These are phyloP conservation scores for Drosophila paranaensis DNA, from an alignment of 2,888 invertebrate species.

Conservation along the genomic window DNA sequence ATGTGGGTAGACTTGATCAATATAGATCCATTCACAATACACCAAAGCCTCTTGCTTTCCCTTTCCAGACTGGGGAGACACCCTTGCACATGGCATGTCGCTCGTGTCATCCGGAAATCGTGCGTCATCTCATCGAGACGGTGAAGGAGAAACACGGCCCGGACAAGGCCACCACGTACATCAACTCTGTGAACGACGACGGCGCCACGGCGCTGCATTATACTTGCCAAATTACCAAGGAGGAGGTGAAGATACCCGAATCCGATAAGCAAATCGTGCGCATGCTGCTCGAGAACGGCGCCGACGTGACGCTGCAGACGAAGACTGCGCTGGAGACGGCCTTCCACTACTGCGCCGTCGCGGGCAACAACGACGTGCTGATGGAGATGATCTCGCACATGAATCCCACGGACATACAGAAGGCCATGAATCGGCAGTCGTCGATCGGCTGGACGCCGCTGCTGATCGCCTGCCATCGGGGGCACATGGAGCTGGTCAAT, in stretches of 20 bases:
- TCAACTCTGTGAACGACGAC: constrained; percentile 95
- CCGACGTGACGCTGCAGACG: constrained; percentile 94
- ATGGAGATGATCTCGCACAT: constrained; percentile 97
- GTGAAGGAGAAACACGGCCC: constrained; percentile 91
- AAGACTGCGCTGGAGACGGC: constrained; percentile 96
- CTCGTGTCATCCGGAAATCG: constrained; percentile 93
- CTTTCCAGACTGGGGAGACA: constrained; percentile 93
- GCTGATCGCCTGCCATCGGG: constrained; percentile 97
- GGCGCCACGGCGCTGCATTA: constrained; percentile 98
- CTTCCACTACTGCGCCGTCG: constrained; percentile 97
- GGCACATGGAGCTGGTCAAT: constrained; percentile 96
- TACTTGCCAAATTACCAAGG: constrained; percentile 94
- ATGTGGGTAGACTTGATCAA: constrained; percentile 86
- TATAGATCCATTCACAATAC: accelerated
- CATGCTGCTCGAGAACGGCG: constrained; percentile 94
- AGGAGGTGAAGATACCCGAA: constrained; percentile 90
- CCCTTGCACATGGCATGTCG: constrained; percentile 97
- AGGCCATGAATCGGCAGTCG: constrained; percentile 97
- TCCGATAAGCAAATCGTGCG: constrained; percentile 95
- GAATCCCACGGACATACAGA: constrained; percentile 94
- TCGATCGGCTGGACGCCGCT: constrained; percentile 98
- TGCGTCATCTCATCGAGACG: constrained; percentile 93
- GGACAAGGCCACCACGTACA: constrained; percentile 92
- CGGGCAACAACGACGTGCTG: constrained; percentile 97
- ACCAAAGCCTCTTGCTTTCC: accelerated